Base-by-base conservation (phyloP, 2,113 vertebrate species). In the Megaceryle maxima region DNA sequence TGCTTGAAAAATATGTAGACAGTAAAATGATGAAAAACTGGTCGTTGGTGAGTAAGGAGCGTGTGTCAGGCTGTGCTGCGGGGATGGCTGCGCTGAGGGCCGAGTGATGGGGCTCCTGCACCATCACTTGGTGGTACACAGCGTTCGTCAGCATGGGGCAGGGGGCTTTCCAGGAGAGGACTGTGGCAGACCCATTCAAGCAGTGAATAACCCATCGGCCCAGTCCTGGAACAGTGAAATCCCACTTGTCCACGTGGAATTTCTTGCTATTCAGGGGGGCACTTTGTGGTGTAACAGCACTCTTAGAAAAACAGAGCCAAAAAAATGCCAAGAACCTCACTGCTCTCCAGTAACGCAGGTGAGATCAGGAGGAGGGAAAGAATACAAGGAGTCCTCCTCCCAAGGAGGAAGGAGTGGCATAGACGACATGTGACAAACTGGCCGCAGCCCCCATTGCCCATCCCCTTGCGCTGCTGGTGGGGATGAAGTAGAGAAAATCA, bases 141-240 rank as follows among this genome's bases (percentile, higher is more conserved):
- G 79, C 1, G 2, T 6, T 48, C 2, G 2, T 7, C 18, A 43
- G 66, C 57, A 18, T 0, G 0, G 25, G 55, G 14, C 55, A 41
- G 64, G 44, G 50, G 29, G 39, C 64, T 77, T 55, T 41, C 77
- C 73, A 25, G 63, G 90, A 73, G n/a, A 66, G n/a, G 35, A 51
- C 1, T 72, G 48, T 11, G 82, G 73, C 74, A 90, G 62, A 33
- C 11, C 28, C 33, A 6, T 41, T 56, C 13, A 18, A 17, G 59
- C 43, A 79, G 55, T 11, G 53, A 76, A 59, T 39, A 90, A 90
- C n/a, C 17, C 83, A 44, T 20, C n/a, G 59, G 35, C 57, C 22
- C 35, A 20, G 29, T 6, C 20, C 44, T 50, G 50, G 43, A 81
- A 43, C 44, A 39, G 44, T 43, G 53, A 53, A 55, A 92, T 63